phyloP scores from a whole-genome alignment of 2,113 vertebrate species.

The Leucoraja erinaceus region DNA sequence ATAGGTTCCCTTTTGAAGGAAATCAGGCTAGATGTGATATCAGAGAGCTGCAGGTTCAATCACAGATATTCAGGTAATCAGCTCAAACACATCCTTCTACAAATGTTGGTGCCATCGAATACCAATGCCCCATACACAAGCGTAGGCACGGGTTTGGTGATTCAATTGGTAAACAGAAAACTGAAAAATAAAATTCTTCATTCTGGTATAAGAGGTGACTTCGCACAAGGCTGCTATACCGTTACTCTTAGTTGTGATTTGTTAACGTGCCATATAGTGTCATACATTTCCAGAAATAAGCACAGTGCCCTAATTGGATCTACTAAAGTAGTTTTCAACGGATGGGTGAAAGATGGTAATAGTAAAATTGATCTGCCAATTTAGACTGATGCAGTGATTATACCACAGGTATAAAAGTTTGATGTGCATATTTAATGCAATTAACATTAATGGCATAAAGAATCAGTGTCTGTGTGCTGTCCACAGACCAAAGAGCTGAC shows the following conservation, averaged over 20 bases:
- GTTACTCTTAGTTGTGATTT: background rate
- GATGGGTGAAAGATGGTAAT: background rate
- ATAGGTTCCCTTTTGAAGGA: background rate
- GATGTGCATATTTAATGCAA: conserved; percentile 9
- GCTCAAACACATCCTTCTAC: background rate
- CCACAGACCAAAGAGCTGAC: background rate
- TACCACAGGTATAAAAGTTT: background rate
- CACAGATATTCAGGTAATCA: background rate
- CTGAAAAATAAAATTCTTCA: background rate
- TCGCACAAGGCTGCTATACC: background rate
- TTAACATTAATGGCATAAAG: conserved; percentile 4
- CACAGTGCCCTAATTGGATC: background rate
- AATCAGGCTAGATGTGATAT: background rate
- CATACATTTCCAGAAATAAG: background rate
- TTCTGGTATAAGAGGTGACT: background rate
- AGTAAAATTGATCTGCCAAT: background rate
- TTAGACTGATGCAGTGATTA: background rate
- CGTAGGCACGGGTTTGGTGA: background rate
- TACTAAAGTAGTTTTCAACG: conserved; percentile 1
- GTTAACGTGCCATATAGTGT: background rate
- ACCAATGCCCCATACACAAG: background rate
- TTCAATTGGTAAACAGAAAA: background rate
- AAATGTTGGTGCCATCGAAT: background rate
- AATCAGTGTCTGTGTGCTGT: background rate
- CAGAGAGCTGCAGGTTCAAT: background rate